Base-by-base conservation (phyloP, 2,888 invertebrate species). In the Calliopum simillimum region DNA sequence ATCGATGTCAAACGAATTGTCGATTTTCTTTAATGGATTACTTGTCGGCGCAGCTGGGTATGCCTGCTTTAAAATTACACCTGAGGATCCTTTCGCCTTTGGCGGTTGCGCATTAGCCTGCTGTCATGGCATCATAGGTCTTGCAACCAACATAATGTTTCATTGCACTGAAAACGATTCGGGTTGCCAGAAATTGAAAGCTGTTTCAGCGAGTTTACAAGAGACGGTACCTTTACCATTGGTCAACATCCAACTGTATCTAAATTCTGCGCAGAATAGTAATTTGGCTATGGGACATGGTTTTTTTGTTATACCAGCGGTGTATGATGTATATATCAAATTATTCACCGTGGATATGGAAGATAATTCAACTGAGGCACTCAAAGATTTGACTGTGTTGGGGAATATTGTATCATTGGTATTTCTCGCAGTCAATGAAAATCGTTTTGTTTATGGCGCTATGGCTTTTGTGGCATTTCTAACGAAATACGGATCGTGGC, bases 231-330 rank as follows among this genome's bases (percentile, higher is more conserved):
- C 81, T 4, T 55, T 82, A 68, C 81, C 81, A 0, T 33, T 82
- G 61, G 70, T 78, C 41, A 82, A 83, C 43, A 81, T 82, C 13
- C 79, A 82, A 21, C 51, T 83, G 1, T 82, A 83, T 49, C 44
- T 76, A 14, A 74, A 68, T 12, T 82, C 81, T 1, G 44, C 61
- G 21, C 62, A 76, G 4, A 77, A 68, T 19, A 77, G 76, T 0
- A 62, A 74, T 8, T 61, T 82, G 73, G 84, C 83, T 8, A 49
- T 79, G 73, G 79, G 81, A 0, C 82, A 83, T 69, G 76, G 75
- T 0, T 72, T 77, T 3, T 83, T 83, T 49, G 47, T 82, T 19
- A 74, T 83, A 41, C 83, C 82, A 1, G 65, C 83, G 21, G 71
- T 65, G 14, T 81, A 78, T 21, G 83, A 83, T 65, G 3, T 83